Base-by-base conservation (phyloP, 2,113 vertebrate genomes). In the Struthio camelus region DNA sequence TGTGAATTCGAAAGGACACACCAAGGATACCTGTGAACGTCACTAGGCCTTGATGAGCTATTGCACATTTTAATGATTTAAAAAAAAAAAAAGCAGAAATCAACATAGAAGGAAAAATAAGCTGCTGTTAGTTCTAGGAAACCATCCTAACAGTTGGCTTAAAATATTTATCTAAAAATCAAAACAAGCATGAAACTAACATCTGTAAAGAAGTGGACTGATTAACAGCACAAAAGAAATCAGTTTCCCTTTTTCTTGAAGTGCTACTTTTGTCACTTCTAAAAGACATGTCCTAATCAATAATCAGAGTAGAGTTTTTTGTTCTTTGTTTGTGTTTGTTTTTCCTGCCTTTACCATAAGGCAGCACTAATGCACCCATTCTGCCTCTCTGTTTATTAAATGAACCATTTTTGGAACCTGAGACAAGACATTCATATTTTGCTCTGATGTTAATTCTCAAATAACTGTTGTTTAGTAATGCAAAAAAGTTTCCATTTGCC, bases 401-500 rank as follows among this genome's bases (percentile, higher is more conserved):
- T 30, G 53, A 36, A 85, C 16, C 54, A 13, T 40, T 96, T 97
- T 96, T 62, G 80, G n/a, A 89, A 91, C 38, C 28, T 46, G 54
- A 67, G 58, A 44, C 23, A 83, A 58, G 65, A 14, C 14, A 36
- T 61, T 94, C 20, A 2, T 67, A 72, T 89, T 73, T 92, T 90
- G n/a, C 51, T 87, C 38, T 22, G 19, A 30, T 54, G 61, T 30
- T 69, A 48, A 44, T 78, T 92, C 70, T 87, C 40, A 62, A 92
- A 78, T 16, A 81, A 44, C 71, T 89, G 51, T 46, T 36, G 3
- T 84, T 94, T 84, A 84, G 70, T 61, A 87, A 69, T 36, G 11
- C 78, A 89, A 61, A 93, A 66, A 90, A 70, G n/a, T 96, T 81
- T 77, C 58, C 30, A 59, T 97, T 95, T 96, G 75, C 20, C 78